Base-by-base conservation (phyloP, 2,888 invertebrate genomes). In the Pyrrhosoma nymphula region DNA sequence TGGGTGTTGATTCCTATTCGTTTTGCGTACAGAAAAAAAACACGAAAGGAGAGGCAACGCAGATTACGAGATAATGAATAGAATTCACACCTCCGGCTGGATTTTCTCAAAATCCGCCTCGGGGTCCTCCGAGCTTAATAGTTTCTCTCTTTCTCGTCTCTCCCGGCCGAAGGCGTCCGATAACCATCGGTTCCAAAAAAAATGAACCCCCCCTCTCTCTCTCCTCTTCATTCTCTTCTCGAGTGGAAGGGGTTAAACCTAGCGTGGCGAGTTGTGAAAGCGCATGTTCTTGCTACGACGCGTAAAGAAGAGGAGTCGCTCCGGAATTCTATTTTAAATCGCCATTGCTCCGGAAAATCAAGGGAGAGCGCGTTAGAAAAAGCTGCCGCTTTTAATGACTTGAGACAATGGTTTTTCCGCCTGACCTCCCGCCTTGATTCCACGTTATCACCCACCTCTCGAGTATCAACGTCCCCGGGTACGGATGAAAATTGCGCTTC, bases 1-100 rank as follows among this genome's bases (percentile, higher is more conserved):
- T 69, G 69, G 69, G 69, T 69, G 69, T 69, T 69, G 69, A 69
- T n/a, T 69, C 69, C 69, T n/a, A 47, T 69, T n/a, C 69, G n/a
- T 26, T 69, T 69, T 69, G 69, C 69, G 23, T n/a, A 47, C 47
- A 69, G 26, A n/a, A 69, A 69, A 69, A 47, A 47, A 47, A 47
- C 47, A 47, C 2, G 47, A 47, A 47, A 47, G 47, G 47, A 47
- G 47, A 26, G 69, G 69, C 8, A 20, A n/a, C 69, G 47, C 47
- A 47, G n/a, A 69, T 69, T n/a, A 23, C 69, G 69, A 69, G 69
- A 69, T 69, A 69, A 69, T 69, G 69, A 69, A 69, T 69, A 69
- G 69, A 69, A 69, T 69, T 69, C 69, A 69, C 69, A 69, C 69
- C 69, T 69, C 69, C 26, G 10, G 69, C 69, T 69, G 69, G 69